phyloP scores from a whole-genome alignment of 2,888 invertebrate species.

The Synanthedon vespiformis region DNA sequence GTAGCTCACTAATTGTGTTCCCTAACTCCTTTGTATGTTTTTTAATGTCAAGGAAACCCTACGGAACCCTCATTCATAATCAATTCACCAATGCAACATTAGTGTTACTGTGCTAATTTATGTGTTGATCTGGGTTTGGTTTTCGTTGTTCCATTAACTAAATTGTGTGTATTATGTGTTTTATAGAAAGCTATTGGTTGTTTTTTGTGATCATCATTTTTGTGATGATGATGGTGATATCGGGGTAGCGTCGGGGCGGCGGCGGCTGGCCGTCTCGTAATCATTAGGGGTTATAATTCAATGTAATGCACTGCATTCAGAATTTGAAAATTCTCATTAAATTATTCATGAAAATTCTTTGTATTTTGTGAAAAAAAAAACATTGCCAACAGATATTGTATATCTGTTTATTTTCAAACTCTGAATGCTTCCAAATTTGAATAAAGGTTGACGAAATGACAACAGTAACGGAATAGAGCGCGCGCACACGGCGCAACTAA shows the following conservation, averaged over 20 bases:
- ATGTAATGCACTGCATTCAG: background rate
- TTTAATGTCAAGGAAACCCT: constrained; percentile 20
- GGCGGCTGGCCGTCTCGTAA: constrained; percentile 14
- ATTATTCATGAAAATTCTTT: background rate
- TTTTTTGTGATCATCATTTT: constrained; percentile 37
- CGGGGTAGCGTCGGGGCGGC: constrained; percentile 40
- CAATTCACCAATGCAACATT: constrained; percentile 52
- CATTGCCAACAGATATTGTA: background rate
- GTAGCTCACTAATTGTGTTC: constrained; percentile 37
- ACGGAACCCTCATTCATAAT: constrained; percentile 57
- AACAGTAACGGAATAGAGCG: constrained; percentile 51
- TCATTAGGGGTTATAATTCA: constrained; percentile 9
- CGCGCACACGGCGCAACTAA: constrained; percentile 48
- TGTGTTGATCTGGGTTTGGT: constrained; percentile 67
- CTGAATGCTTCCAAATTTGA: background rate
- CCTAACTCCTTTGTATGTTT: constrained; percentile 14
- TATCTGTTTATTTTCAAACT: background rate
- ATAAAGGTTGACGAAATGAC: constrained; percentile 34
- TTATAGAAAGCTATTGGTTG: constrained; percentile 59
- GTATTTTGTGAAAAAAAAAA: no score
- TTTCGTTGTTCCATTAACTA: constrained; percentile 68
- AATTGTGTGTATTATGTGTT: constrained; percentile 69
- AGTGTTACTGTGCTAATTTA: constrained; percentile 67
- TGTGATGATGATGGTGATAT: constrained; percentile 32
- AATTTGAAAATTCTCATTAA: background rate